Conservation (phyloP, 2,113 vertebrate genomes). For the Neoarius graeffei region DNA sequence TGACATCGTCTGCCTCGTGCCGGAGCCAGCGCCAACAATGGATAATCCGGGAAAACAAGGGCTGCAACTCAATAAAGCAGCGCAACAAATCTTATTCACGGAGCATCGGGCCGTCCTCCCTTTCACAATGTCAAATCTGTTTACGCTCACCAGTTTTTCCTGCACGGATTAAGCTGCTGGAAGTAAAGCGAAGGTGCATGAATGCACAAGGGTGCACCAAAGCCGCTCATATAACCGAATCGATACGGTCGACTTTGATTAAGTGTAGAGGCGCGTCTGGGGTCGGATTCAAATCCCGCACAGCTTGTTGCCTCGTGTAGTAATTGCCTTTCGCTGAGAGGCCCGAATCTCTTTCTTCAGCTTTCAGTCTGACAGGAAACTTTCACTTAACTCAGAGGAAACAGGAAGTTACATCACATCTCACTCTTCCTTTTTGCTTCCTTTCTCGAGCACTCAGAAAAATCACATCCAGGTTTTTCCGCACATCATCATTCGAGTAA, state of each 20-base stretch:
- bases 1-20: slow-evolving; percentile 5
- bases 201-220: slow-evolving; percentile 33
- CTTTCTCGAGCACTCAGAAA: neutral
- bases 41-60: slow-evolving; percentile 49
- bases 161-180: slow-evolving; percentile 29
- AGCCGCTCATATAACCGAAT: slow-evolving; percentile 39
- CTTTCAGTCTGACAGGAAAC: slow-evolving; percentile 32
- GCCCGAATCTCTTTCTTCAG: slow-evolving; percentile 32
- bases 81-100: slow-evolving; percentile 43
- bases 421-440: neutral
- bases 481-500: neutral
- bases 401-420: slow-evolving; percentile 14
- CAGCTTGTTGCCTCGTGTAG: slow-evolving; percentile 33
- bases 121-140: slow-evolving; percentile 48
- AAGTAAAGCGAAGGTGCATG: slow-evolving; percentile 43
- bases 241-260: slow-evolving; percentile 54
- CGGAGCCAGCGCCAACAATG: slow-evolving; percentile 23
- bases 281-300: slow-evolving; percentile 52
- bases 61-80: slow-evolving; percentile 44
- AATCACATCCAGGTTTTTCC: neutral
- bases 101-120: slow-evolving; percentile 21
- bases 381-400: slow-evolving; percentile 4
- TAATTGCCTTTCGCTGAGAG: slow-evolving; percentile 45
- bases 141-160: slow-evolving; percentile 36
- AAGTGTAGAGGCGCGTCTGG: slow-evolving; percentile 47